These are phyloP conservation scores for Limnephilus rhombicus DNA, from an alignment of 2,888 invertebrate genomes.

Conservation along the genomic window DNA sequence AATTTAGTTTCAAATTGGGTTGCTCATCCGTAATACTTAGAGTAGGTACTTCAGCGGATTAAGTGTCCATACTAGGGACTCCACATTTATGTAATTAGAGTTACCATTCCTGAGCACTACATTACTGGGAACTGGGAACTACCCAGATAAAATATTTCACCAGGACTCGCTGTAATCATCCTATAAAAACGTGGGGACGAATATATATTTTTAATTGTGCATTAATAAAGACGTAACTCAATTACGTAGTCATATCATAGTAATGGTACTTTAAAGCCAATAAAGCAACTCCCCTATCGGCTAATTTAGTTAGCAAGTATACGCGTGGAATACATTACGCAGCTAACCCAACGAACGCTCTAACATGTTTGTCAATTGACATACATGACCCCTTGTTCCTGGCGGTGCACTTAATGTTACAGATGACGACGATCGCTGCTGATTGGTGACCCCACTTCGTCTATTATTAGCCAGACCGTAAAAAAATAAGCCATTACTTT, in stretches of 20 bases:
- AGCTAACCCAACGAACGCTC: slow-evolving; percentile 60
- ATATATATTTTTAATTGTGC: neutral
- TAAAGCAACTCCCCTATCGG: slow-evolving; percentile 12
- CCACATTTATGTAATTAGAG: neutral
- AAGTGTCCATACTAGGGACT: neutral
- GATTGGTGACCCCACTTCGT: slow-evolving; percentile 25
- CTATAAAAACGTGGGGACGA: neutral
- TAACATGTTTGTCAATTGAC: slow-evolving; percentile 64
- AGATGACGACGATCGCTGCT: slow-evolving; percentile 37
- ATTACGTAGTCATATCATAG: neutral
- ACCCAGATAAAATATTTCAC: neutral
- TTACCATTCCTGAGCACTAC: neutral
- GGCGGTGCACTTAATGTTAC: slow-evolving; percentile 43
- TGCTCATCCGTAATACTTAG: neutral
- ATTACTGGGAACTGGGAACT: neutral
- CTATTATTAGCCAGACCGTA: neutral
- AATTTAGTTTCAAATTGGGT: slow-evolving; percentile 1
- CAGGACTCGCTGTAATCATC: neutral
- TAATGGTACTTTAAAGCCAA: neutral
- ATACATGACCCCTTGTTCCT: slow-evolving; percentile 58
- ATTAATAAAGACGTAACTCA: neutral
- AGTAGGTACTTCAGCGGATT: neutral
- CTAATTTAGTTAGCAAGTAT: slow-evolving; percentile 40
- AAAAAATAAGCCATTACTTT: neutral
- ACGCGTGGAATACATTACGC: slow-evolving; percentile 48